Base-by-base conservation (phyloP, 2,797 vertebrate species). In the Stomatorhinus walkeri region DNA sequence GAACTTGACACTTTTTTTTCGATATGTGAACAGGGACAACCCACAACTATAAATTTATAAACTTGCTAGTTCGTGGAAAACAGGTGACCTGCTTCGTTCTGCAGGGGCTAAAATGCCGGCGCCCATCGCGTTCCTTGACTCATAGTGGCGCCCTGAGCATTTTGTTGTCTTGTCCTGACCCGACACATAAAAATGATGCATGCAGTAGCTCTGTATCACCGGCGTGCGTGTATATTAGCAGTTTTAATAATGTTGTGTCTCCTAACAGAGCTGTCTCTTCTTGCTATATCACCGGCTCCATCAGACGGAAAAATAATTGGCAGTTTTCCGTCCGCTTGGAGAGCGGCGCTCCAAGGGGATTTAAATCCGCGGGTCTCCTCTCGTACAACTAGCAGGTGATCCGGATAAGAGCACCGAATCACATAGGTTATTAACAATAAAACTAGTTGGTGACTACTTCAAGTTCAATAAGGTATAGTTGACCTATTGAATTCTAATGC, bases 251-350 rank as follows among this genome's bases (percentile, higher is more conserved):
- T 92, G 93, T 94, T 84, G 92, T 93, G 91, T 91, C 92, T 94
- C 93, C 92, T 91, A 91, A 90, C 91, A 89, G 92, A 91, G 90
- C 93, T 95, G 94, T 94, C 94, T 94, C 91, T 94, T 93, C 94
- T 90, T 93, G 93, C 92, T 92, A 93, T 91, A 95, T 96, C 94
- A 96, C 94, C 90, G 90, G 89, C 92, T 92, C 91, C 90, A 92
- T 95, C 90, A 95, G 92, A 94, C 92, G 94, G 93, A 95, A 95
- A 96, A 95, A 95, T 94, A 95, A 94, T 93, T 93, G 94, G 92
- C 92, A 90, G 92, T 92, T 94, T 94, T 94, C 90, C 92, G 91
- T 0, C 8, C 90, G 90, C 89, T 87, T 90, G 91, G 90, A 94
- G 88, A 92, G 64, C 88, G 0, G 87, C 92, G 92, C 91, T 89